phyloP scores from a whole-genome alignment of 2,888 invertebrate species.

The Junonia oenone region DNA sequence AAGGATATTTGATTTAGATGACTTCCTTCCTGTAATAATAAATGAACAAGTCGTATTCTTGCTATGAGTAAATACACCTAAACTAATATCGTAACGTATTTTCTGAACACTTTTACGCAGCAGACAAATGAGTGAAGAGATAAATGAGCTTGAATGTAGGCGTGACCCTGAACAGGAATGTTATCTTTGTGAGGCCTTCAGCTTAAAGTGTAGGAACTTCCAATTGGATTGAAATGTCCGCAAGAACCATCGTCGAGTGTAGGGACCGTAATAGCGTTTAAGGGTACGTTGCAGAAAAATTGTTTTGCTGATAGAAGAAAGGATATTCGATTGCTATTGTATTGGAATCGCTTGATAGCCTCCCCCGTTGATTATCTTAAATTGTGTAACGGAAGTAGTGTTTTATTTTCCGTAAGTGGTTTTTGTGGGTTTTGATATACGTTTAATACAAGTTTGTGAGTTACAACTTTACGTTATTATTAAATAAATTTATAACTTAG shows the following conservation, averaged over 20 bases:
- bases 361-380: not conserved
- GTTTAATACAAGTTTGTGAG: no score
- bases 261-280: slow-evolving; percentile 2
- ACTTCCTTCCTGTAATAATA: no score
- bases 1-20: no score
- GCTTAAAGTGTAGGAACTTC: slow-evolving; percentile 15
- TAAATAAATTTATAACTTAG: no score
- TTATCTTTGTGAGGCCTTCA: slow-evolving; percentile 19
- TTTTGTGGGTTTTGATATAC: no score
- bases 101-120: not conserved
- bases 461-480: no score
- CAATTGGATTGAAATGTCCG: slow-evolving; percentile 21
- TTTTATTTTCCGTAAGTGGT: not conserved
- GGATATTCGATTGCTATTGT: not conserved
- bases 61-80: no score
- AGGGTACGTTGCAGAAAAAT: not conserved
- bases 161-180: slow-evolving; percentile 18
- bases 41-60: no score
- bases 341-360: not conserved
- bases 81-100: no score
- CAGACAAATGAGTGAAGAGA: slow-evolving; percentile 25
- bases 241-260: not conserved
- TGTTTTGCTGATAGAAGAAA: not conserved
- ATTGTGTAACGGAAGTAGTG: not conserved
- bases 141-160: slow-evolving; percentile 20